Evolutionary conservation across 2,888 invertebrate species (phyloP).

Genomic region (Euplexia lucipara): DNA sequence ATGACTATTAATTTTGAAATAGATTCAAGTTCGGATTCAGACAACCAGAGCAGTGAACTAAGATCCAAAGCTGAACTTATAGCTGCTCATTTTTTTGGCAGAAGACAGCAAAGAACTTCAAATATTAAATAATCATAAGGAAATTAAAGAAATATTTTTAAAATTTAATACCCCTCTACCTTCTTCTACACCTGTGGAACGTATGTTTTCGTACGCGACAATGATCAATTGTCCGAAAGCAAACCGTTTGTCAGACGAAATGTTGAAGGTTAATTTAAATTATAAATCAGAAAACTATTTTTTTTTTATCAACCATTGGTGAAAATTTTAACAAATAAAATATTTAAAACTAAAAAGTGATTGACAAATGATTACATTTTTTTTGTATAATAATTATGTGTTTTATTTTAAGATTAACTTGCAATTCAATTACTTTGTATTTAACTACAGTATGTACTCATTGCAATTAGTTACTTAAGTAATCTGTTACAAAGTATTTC

Average conservation of each 20-base stretch:
- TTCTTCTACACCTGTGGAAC: slow-evolving; percentile 27
- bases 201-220: slow-evolving; percentile 33
- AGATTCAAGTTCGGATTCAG: slow-evolving; percentile 39
- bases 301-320: slow-evolving; percentile 14
- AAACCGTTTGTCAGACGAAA: slow-evolving; percentile 26
- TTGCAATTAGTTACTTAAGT: slow-evolving; percentile 25
- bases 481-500: slow-evolving; percentile 26
- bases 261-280: slow-evolving; percentile 19
- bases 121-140: slow-evolving; percentile 22
- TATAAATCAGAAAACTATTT: slow-evolving; percentile 15
- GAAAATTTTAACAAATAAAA: slow-evolving; percentile 15
- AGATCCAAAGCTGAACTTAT: slow-evolving; percentile 26
- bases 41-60: slow-evolving; percentile 24
- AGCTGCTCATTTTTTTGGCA: slow-evolving; percentile 28
- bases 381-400: too few species aligned
- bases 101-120: slow-evolving; percentile 33
- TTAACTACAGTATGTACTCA: slow-evolving; percentile 25
- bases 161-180: slow-evolving; percentile 38
- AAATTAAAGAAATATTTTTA: slow-evolving; percentile 30
- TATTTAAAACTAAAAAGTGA: slow-evolving; percentile 20
- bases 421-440: slow-evolving; percentile 28
- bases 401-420: slow-evolving; percentile 23
- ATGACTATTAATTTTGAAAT: slow-evolving; percentile 35
- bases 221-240: slow-evolving; percentile 29
- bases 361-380: slow-evolving; percentile 17